Evolutionary conservation across 1,140 invertebrate genomes (phyloP), one percentile per base, ranked within the genome.

Genomic region (Formica exsecta): DNA sequence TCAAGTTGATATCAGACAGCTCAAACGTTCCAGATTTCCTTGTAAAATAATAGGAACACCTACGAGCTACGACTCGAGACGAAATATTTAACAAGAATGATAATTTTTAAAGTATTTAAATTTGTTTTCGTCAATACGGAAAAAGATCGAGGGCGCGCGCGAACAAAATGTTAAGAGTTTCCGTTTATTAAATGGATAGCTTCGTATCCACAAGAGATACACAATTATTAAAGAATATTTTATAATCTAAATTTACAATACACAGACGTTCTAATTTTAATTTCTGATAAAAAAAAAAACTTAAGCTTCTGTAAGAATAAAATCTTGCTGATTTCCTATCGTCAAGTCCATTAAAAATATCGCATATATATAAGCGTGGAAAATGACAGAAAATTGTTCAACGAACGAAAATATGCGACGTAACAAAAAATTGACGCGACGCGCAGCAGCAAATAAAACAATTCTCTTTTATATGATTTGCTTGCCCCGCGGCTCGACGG

Each of bases 401-500:
- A 77, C 36, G 9, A 16, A 65, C 4, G 3, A 16, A 64, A 76
- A 62, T 51, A 51, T 65, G 41, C 11, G 32, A 32, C 38, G 41
- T 0, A 64, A 57, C 25, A 64, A 76, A 57, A 73, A 25, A n/a
- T 51, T 13, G 9, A 59, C n/a, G 25, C 13, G 32, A 16, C 38
- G 57, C 25, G 22, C 8, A 36, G n/a, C 48, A 36, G 19, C 32
- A 70, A 38, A 13, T 41, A 32, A 85, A 85, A 77, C 38, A 85
- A 65, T 74, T 77, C 61, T 64, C 61, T 85, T 54, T 77, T 74
- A 61, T 62, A 57, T 25, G 61, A 85, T 85, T 71, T 74, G 66
- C 41, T 76, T 54, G 81, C 44, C 44, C 38, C 13, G 32, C 48
- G 48, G 65, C 79, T 48, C 48, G n/a, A 16, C n/a, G 59, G 11